Conservation (phyloP, 2,888 invertebrate genomes). For the Panzeria rudis region DNA sequence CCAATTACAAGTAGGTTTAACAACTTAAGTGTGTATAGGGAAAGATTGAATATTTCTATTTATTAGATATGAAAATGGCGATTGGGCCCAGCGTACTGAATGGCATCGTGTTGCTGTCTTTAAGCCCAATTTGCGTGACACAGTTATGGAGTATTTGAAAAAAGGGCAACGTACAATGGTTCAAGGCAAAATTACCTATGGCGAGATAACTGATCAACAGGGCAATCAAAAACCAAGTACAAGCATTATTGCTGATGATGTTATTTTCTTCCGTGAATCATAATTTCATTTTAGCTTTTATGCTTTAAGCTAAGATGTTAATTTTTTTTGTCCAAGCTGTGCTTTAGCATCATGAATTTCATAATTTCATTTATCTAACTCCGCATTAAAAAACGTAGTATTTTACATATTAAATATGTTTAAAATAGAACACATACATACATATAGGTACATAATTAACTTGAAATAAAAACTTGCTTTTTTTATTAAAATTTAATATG, state of each 20-base stretch:
- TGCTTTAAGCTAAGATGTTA: slow-evolving; percentile 19
- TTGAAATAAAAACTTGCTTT: too few relatives aligned
- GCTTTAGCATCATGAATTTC: background rate
- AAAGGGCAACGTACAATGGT: slow-evolving; percentile 94
- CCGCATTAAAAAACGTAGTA: background rate
- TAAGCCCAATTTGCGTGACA: slow-evolving; percentile 91
- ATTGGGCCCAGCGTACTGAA: slow-evolving; percentile 93
- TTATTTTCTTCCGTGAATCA: slow-evolving; percentile 90
- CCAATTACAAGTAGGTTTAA: slow-evolving; percentile 88
- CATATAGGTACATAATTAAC: too few relatives aligned
- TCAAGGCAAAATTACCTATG: slow-evolving; percentile 92
- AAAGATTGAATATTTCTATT: slow-evolving; percentile 1
- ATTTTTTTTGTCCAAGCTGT: background rate
- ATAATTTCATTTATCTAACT: background rate
- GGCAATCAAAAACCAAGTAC: slow-evolving; percentile 90
- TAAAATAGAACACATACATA: too few relatives aligned
- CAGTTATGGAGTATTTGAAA: slow-evolving; percentile 90
- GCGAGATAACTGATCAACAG: slow-evolving; percentile 91
- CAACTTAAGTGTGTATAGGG: background rate
- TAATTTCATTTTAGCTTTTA: slow-evolving; percentile 20
- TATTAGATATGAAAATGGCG: slow-evolving; percentile 88
- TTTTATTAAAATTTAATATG: too few relatives aligned
- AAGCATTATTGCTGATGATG: slow-evolving; percentile 93
- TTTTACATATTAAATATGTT: background rate
- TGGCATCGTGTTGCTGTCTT: slow-evolving; percentile 96